Conservation (phyloP, 2,888 invertebrate genomes). For the Agrypnus murinus region DNA sequence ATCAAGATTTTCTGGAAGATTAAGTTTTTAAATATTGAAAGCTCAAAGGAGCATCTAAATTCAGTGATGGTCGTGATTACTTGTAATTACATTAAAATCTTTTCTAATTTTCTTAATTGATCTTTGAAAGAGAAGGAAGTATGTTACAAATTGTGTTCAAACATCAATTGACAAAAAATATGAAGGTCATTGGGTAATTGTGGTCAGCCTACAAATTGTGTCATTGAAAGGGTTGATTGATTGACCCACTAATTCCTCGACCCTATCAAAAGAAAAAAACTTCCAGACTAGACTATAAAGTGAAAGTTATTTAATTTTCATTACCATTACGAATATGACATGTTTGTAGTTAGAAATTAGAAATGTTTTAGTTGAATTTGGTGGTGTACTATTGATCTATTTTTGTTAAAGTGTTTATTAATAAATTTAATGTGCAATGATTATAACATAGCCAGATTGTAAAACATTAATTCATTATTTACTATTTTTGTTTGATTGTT, state of each 20-base stretch:
- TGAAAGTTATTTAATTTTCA: constrained; percentile 20
- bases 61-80: background rate
- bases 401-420: too few relatives aligned
- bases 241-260: constrained; percentile 35
- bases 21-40: too few relatives aligned
- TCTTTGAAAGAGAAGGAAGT: constrained; percentile 9
- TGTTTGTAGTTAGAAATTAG: too few relatives aligned
- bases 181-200: constrained; percentile 47
- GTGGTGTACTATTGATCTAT: too few relatives aligned
- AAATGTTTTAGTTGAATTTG: too few relatives aligned
- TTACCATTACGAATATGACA: background rate
- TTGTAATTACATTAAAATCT: background rate
- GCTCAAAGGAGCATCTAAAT: too few relatives aligned
- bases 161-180: constrained; percentile 34
- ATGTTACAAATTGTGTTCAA: constrained; percentile 23
- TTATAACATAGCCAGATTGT: too few relatives aligned
- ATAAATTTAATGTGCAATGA: too few relatives aligned
- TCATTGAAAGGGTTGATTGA: constrained; percentile 47
- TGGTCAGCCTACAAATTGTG: constrained; percentile 36
- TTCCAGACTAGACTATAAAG: constrained; percentile 10
- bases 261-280: constrained; percentile 7
- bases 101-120: constrained; percentile 2
- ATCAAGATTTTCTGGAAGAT: background rate
- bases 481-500: too few relatives aligned
- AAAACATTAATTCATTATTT: too few relatives aligned